Base-by-base conservation (phyloP, 2,888 invertebrate species). In the Prosapia bicincta region DNA sequence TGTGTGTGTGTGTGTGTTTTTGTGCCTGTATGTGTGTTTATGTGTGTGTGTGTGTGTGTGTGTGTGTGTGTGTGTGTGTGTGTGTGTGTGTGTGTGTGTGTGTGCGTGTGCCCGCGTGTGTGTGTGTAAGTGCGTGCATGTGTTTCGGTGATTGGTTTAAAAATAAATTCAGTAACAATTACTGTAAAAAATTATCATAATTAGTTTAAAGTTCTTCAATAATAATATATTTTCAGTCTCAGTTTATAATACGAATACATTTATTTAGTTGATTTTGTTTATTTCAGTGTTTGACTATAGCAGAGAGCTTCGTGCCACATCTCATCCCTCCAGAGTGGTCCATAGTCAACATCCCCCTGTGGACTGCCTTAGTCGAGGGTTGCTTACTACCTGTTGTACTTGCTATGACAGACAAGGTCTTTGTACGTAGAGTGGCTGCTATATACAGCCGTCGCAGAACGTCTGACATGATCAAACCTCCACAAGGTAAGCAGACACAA, bases 321-420 rank as follows among this genome's bases (percentile, higher is more conserved):
- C 81, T 88, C 67, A 83, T 89, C 54, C 82, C 84, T 20, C 85
- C 86, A n/a, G 87, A 87, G 84, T 87, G 87, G 78, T 87, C 88
- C 0, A 81, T 85, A 20, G 86, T 88, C 66, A 88, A 87, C 73
- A 84, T 88, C 23, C 86, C 88, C 26, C 84, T 89, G 25, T 89
- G 89, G 88, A 81, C 89, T 70, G 88, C 88, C 0, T 81, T 89
- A 54, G 83, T 88, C 7, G 88, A 89, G 81, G 89, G 89, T 73
- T 84, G 88, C 3, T 83, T 90, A 7, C 85, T 90, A 26, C 89
- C 90, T 0, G 84, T 89, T 15, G 86, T 88, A 30, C 83, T 90
- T 26, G 88, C 88, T 10, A 84, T 89, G 72, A 87, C 88, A 43
- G 90, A 90, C 83, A 86, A 87, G 74, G 85, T 88, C 82, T 89